Evolutionary conservation across 2,888 invertebrate genomes (phyloP), one percentile per base, ranked within the genome.

Genomic region (Euspilapteryx auroguttella): DNA sequence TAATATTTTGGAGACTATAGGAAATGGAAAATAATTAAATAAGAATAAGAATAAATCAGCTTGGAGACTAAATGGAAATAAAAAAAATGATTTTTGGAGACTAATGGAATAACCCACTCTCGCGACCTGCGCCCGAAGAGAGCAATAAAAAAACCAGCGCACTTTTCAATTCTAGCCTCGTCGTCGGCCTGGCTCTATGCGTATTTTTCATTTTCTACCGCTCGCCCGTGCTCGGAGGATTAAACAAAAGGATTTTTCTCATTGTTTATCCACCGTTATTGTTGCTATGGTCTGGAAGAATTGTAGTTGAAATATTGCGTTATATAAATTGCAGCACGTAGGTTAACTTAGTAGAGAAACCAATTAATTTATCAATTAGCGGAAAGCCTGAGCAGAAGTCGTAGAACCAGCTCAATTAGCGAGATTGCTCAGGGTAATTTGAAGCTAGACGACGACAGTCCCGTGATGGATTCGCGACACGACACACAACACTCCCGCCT

Each of bases 181-280:
- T 35, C 42, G 47, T n/a, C 44, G 49, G 30, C 53, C 46, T 42
- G 47, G 40, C 47, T n/a, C 44, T 44, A 40, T 41, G 41, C 44
- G 50, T 52, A 61, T 66, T 66, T 65, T 58, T 66, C 59, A 64
- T 64, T 59, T 55, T 47, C 44, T 5, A 8, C 24, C 43, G 42
- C 44, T 44, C 51, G 25, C 27, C 25, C 22, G 27, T 49, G 49
- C 39, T 37, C 44, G 41, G 49, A 43, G 47, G 44, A 45, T 45
- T 43, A 53, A 63, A 65, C 65, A 64, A 63, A 58, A 58, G 55
- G 54, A 54, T 55, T 55, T 59, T 55, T 55, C 42, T 51, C 55
- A 58, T 59, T 57, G 55, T 62, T 61, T 24, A 44, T 45, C 45
- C 31, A 40, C 42, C 36, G 42, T 42, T 41, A 40, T 39, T 37